Evolutionary conservation across 1,140 invertebrate species (phyloP), one percentile per base, ranked within the genome.

Genomic region (Macrobrachium rosenbergii): DNA sequence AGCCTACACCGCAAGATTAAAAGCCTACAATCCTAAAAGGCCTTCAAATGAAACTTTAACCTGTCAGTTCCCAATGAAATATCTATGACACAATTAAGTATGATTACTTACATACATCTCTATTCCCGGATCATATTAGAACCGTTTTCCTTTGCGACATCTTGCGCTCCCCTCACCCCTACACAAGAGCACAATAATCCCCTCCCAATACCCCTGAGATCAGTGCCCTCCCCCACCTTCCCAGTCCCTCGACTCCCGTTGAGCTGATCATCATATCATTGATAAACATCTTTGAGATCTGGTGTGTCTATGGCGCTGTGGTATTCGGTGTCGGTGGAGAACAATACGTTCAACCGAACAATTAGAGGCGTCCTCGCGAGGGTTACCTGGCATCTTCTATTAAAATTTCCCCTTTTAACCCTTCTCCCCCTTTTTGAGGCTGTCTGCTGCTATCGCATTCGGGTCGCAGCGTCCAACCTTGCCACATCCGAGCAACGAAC

Each of bases 331-430:
- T 69, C 64, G 64, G 64, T 28, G 28, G 64, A 69, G 64, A 69
- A 69, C 64, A 69, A 69, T 69, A 69, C 64, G 64, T 12, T 69
- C n/a, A n/a, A 69, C n/a, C n/a, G 64, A 69, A 69, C 64, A 28
- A 69, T 69, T 69, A 69, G 64, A 21, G n/a, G n/a, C 64, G 28
- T n/a, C 64, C 64, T 28, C 17, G 11, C 11, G n/a, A n/a, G n/a
- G n/a, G n/a, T 28, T n/a, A n/a, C 14, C 17, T 28, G 10, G n/a
- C 64, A 12, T 28, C 62, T 63, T n/a, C 62, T 5, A 16, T n/a
- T 63, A 16, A 17, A 16, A 63, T 63, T n/a, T 28, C 64, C 62
- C 64, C 64, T 69, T 28, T 69, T 28, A 28, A 69, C 64, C 64
- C 28, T 37, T 37, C 28, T 37, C 28, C 28, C 28, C 28, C 28